Percentiles rank a stretch among this genome's conserved stretches.
Evolutionary conservation across 1,140 invertebrate genomes (phyloP).

Genomic region (Atta cephalotes): DNA sequence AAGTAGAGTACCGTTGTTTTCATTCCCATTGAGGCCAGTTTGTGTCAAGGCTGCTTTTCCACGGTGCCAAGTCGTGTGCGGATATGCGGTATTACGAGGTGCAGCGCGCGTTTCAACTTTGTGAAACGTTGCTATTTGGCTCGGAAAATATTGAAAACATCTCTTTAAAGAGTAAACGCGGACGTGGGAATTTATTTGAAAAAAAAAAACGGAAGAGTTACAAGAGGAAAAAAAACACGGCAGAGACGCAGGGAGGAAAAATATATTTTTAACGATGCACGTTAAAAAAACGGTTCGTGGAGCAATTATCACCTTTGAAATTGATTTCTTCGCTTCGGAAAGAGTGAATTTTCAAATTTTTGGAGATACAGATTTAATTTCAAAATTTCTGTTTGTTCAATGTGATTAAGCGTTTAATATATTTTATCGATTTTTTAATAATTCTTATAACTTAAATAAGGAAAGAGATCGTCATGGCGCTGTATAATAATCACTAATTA

Average conservation of each 20-base stretch:
- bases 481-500: not conserved
- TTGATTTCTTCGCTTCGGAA: not conserved
- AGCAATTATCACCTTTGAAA: not conserved
- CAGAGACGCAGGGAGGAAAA: not conserved
- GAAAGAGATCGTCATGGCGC: not conserved
- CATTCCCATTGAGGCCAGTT: slow-evolving; percentile 72
- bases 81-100: slow-evolving; percentile 33
- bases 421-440: slow-evolving; percentile 1
- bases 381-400: not conserved
- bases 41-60: slow-evolving; percentile 71
- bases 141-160: slow-evolving; percentile 24
- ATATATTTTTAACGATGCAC: not conserved
- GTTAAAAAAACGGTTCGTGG: not conserved
- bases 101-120: slow-evolving; percentile 46
- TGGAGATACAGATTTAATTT: not conserved
- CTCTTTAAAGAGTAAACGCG: not conserved
- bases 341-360: not conserved
- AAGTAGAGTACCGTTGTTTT: slow-evolving; percentile 70
- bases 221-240: not conserved
- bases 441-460: not conserved
- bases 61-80: slow-evolving; percentile 53
- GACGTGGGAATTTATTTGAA: not conserved
- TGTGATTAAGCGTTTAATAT: not conserved
- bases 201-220: not conserved
- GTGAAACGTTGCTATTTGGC: slow-evolving; percentile 21